Conservation (phyloP, 2,113 vertebrate species). For the Eulemur macaco region DNA sequence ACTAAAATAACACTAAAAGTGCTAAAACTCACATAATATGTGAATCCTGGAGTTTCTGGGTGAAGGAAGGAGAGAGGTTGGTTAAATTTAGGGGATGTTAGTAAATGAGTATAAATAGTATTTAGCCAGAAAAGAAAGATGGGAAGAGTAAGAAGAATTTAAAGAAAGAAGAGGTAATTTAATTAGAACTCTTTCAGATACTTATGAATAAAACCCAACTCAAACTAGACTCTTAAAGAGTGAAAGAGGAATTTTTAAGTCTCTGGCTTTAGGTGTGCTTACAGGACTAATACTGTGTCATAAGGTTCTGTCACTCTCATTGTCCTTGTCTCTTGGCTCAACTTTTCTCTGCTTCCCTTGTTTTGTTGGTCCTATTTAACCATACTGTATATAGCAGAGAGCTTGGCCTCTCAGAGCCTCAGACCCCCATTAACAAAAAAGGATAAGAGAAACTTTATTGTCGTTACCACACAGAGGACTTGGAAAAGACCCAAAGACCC, state of each 20-base stretch:
- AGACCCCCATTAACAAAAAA: not conserved
- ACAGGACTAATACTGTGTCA: not conserved
- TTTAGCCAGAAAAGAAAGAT: not conserved
- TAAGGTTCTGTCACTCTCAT: not conserved
- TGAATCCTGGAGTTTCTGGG: not conserved
- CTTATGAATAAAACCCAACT: not conserved
- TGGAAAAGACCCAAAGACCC: not conserved
- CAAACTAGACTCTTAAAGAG: not conserved
- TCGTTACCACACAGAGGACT: not conserved
- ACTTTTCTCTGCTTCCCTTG: not conserved
- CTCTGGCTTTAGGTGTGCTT: not conserved
- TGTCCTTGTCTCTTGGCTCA: not conserved
- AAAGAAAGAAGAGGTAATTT: not conserved
- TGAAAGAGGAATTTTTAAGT: not conserved
- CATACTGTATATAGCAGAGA: not conserved
- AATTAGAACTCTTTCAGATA: not conserved
- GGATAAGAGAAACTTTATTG: not conserved
- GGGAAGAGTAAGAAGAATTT: not conserved
- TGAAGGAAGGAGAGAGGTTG: not conserved
- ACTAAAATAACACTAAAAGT: not conserved
- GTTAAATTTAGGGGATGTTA: not conserved
- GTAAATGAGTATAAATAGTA: not conserved
- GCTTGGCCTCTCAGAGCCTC: not conserved
- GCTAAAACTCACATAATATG: not conserved
- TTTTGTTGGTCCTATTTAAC: not conserved